Conservation (phyloP, 2,888 invertebrate species). For the Malthinus seriepunctatus region DNA sequence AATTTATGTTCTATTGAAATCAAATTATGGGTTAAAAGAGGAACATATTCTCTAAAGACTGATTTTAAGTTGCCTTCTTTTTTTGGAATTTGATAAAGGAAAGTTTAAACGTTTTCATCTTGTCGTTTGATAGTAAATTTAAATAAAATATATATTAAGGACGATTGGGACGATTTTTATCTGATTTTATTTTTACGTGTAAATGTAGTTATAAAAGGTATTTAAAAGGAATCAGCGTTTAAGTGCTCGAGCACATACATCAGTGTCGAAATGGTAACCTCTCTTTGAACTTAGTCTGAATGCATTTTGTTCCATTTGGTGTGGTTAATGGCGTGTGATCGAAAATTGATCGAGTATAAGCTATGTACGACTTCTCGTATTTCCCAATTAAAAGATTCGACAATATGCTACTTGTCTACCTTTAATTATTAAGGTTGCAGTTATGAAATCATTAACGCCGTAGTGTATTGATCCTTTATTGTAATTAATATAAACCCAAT, state of each 20-base stretch:
- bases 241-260: constrained; percentile 33
- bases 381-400: constrained; percentile 19
- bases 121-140: constrained; percentile 14
- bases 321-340: constrained; percentile 32
- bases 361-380: constrained; percentile 12
- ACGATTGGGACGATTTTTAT: constrained; percentile 12
- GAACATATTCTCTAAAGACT: neutral
- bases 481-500: neutral
- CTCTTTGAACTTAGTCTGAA: constrained; percentile 23
- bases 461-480: neutral
- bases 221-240: constrained; percentile 25
- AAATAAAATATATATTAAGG: constrained; percentile 25
- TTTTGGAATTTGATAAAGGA: neutral
- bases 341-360: constrained; percentile 25
- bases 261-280: constrained; percentile 31
- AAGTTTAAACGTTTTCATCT: constrained; percentile 2
- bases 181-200: constrained; percentile 11
- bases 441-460: constrained; percentile 5
- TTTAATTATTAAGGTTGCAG: neutral
- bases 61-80: constrained; percentile 6
- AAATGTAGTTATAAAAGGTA: constrained; percentile 18
- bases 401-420: constrained; percentile 10
- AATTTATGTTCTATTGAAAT: neutral
- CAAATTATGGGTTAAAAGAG: neutral
- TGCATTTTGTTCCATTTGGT: constrained; percentile 31